Conservation (phyloP, 2,797 vertebrate genomes). For the Knipowitschia caucasica region DNA sequence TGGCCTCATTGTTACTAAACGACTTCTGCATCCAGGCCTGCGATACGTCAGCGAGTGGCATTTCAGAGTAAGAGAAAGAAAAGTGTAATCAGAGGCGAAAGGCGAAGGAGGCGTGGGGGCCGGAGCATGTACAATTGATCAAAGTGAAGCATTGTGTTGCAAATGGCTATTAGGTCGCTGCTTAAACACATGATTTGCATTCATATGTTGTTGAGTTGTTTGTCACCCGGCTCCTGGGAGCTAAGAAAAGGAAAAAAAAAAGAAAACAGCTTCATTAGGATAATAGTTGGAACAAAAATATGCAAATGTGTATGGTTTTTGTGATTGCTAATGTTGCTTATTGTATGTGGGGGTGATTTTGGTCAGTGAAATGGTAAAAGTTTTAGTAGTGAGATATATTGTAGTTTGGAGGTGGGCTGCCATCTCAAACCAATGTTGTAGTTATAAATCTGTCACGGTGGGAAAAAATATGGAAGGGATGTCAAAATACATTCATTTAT, state of each 20-base stretch:
- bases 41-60: slow-evolving; percentile 65
- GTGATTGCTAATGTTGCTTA: too few relatives aligned
- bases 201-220: slow-evolving; percentile 48
- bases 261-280: slow-evolving; percentile 58
- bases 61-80: slow-evolving; percentile 50
- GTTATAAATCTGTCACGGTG: too few relatives aligned
- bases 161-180: slow-evolving; percentile 60
- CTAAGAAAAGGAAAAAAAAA: slow-evolving; percentile 47
- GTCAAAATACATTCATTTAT: too few relatives aligned
- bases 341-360: too few relatives aligned
- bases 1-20: slow-evolving; percentile 63
- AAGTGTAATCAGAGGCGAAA: slow-evolving; percentile 69
- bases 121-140: slow-evolving; percentile 70
- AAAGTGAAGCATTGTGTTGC: slow-evolving; percentile 65
- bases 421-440: too few relatives aligned
- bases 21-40: slow-evolving; percentile 53
- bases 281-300: too few relatives aligned
- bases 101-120: slow-evolving; percentile 60
- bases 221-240: slow-evolving; percentile 48
- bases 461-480: too few relatives aligned
- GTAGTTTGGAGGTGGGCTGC: too few relatives aligned
- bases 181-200: slow-evolving; percentile 72
- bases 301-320: too few relatives aligned
- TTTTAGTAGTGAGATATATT: too few relatives aligned
- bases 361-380: too few relatives aligned